Base-by-base conservation (phyloP, 2,888 invertebrate species). In the Nezara viridula region DNA sequence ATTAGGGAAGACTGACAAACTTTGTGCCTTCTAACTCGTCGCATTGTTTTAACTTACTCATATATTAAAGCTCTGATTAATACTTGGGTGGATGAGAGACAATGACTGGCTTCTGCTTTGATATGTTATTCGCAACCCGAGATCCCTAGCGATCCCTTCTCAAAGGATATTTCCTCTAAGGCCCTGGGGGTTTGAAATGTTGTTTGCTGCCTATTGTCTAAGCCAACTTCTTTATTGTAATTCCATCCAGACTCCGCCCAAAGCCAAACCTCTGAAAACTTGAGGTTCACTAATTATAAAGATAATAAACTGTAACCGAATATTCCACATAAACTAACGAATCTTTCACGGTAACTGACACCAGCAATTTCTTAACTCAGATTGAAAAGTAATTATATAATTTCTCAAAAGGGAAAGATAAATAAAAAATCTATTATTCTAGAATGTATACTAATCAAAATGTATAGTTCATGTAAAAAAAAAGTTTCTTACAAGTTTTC, bases 121-220 rank as follows among this genome's bases (percentile, higher is more conserved):
- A 73, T 37, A 73, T 73, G 66, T 73, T 73, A 37, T 73, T 73
- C 32, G 66, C 37, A 73, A 73, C 66, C 66, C 66, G 66, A 73
- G 66, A 32, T 3, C 66, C 37, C n/a, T 21, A 19, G 19, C 32
- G 0, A 19, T 0, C 19, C 37, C 24, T 12, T 37, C 32, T 73
- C 66, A 73, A 73, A 73, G 37, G 66, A 37, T 73, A 37, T 24
- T 37, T 73, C 21, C 32, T 73, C 66, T 60, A 16, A 27, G 16
- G 55, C 24, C n/a, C 50, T 5, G n/a, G 37, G 32, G 37, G 60
- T 4, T 73, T 37, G 66, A 37, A 73, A 73, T 37, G 7, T 37
- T 37, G 19, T 73, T 27, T 32, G 6, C 32, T 10, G 19, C 7
- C 66, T 73, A 73, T 37, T 73, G 37, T 37, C 16, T 73, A 9